Percentiles rank a stretch among this genome's conserved stretches.
phyloP scores from a whole-genome alignment of 2,888 invertebrate genomes.

The Rhamnusium bicolor region DNA sequence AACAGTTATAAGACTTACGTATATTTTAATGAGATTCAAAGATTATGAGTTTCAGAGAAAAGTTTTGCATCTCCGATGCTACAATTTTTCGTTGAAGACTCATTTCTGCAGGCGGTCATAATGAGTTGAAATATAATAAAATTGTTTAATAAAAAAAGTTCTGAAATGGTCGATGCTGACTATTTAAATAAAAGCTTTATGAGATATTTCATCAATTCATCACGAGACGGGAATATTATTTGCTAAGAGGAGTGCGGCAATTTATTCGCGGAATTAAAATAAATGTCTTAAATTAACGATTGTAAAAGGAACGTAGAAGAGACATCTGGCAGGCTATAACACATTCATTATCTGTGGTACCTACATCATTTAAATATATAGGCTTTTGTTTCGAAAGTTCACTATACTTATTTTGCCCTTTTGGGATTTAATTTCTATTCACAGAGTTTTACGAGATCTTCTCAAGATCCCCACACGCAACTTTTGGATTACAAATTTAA shows the following conservation, averaged over 20 bases:
- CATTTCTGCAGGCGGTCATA: slow-evolving; percentile 2
- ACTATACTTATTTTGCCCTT: slow-evolving; percentile 18
- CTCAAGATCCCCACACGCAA: slow-evolving; percentile 35
- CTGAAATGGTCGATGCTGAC: background rate
- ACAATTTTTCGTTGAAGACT: background rate
- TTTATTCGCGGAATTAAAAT: background rate
- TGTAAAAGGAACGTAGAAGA: slow-evolving; percentile 15
- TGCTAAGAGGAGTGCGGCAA: background rate
- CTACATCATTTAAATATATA: slow-evolving; percentile 35
- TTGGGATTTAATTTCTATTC: slow-evolving; percentile 34
- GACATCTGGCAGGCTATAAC: slow-evolving; percentile 18
- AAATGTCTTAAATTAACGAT: slow-evolving; percentile 22
- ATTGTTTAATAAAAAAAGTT: background rate
- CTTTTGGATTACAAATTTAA: slow-evolving; percentile 36
- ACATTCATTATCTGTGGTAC: slow-evolving; percentile 36
- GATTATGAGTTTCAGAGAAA: background rate
- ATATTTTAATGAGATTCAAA: slow-evolving; percentile 6
- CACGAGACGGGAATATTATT: background rate
- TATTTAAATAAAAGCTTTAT: background rate
- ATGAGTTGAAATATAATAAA: background rate
- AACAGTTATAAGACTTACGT: background rate
- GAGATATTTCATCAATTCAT: background rate
- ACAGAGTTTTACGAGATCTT: slow-evolving; percentile 33
- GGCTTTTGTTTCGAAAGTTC: slow-evolving; percentile 23
- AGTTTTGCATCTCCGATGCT: background rate